These are phyloP conservation scores for Diprion similis DNA, from an alignment of 1,140 invertebrate species.

Conservation along the genomic window DNA sequence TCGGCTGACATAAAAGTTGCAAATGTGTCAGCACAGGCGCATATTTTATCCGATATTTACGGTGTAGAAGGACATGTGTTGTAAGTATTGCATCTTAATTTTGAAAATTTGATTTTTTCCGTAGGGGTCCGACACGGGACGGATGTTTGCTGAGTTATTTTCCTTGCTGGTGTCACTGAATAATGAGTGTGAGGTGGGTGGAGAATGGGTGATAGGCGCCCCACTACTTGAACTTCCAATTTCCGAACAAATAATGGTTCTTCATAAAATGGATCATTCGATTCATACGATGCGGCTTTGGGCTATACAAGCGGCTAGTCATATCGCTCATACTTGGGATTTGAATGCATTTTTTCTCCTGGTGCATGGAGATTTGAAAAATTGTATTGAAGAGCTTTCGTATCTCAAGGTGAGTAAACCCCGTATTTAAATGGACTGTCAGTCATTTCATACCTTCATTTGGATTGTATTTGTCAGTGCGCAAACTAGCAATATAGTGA, in stretches of 20 bases:
- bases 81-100: not conserved
- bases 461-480: not conserved
- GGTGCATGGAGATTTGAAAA: slow-evolving; percentile 68
- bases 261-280: slow-evolving; percentile 81
- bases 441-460: not conserved
- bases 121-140: slow-evolving; percentile 66
- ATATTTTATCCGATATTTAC: not conserved
- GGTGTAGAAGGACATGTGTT: not conserved
- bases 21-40: slow-evolving; percentile 4
- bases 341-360: slow-evolving; percentile 71
- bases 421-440: not conserved
- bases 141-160: slow-evolving; percentile 69
- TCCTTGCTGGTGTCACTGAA: slow-evolving; percentile 69
- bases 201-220: slow-evolving; percentile 70
- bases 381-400: slow-evolving; percentile 70
- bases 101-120: not conserved
- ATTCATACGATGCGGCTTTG: slow-evolving; percentile 78
- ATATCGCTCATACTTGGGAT: slow-evolving; percentile 76
- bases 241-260: slow-evolving; percentile 80
- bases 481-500: too few species aligned
- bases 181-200: slow-evolving; percentile 73
- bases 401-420: slow-evolving; percentile 51
- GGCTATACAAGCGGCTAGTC: slow-evolving; percentile 72
- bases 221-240: slow-evolving; percentile 74
- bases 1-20: not conserved